These are phyloP conservation scores for Parazoanthus swiftii DNA, from an alignment of 92 coral and sea anemone genomes.

Conservation along the genomic window DNA sequence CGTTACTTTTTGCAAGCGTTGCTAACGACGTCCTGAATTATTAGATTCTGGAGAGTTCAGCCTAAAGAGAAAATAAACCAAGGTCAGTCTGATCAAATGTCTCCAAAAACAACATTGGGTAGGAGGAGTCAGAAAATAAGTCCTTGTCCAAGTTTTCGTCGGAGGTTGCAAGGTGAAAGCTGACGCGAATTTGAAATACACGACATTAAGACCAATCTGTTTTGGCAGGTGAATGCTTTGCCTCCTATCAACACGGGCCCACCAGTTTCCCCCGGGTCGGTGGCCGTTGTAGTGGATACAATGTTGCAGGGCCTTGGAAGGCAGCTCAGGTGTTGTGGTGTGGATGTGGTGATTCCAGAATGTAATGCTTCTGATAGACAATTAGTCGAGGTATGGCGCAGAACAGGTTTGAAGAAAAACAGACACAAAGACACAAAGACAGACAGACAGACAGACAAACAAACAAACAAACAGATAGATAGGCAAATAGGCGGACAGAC, in stretches of 20 bases:
- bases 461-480: neutral
- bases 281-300: conserved; percentile 91
- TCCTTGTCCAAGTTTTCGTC: too few species aligned
- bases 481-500: neutral
- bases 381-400: conserved; percentile 70
- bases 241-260: conserved; percentile 60
- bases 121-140: too few species aligned
- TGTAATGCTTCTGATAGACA: conserved; percentile 71
- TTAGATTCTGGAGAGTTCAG: too few species aligned
- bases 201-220: neutral
- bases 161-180: too few species aligned
- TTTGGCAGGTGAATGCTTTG: conserved; percentile 43
- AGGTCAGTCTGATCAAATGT: too few species aligned
- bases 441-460: neutral
- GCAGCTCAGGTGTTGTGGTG: conserved; percentile 96
- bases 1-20: too few species aligned
- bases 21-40: too few species aligned
- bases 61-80: too few species aligned
- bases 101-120: neutral
- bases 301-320: conserved; percentile 99
- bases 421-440: neutral
- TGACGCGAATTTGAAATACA: too few species aligned
- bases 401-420: neutral
- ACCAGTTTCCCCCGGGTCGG: conserved; percentile 76
- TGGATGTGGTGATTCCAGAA: conserved; percentile 83